Evolutionary conservation across 2,113 vertebrate genomes (phyloP).

Genomic region (Morone chrysops): DNA sequence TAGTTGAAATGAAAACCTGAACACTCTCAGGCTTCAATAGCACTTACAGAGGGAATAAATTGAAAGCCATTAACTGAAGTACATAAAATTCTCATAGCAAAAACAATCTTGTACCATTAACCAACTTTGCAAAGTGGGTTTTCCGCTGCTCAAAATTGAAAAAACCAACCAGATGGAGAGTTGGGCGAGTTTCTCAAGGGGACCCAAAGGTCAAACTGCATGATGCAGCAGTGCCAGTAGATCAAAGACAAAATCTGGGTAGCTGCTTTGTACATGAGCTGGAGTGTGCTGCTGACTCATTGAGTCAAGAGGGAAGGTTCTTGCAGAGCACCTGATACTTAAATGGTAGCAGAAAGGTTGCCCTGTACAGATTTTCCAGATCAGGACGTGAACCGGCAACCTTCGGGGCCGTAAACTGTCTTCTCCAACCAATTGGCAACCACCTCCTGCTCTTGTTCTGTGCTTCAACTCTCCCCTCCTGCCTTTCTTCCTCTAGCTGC

Average conservation of each 20-base stretch:
- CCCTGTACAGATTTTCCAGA: background rate
- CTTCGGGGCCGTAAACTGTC: background rate
- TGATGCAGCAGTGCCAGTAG: conserved; percentile 8
- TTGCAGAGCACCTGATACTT: background rate
- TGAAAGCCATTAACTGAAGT: conserved; percentile 64
- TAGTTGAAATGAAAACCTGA: conserved; percentile 42
- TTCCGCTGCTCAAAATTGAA: background rate
- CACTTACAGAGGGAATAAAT: conserved; percentile 59
- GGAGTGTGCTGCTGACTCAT: conserved; percentile 6
- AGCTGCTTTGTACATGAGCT: conserved; percentile 4
- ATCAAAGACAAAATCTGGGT: conserved; percentile 36
- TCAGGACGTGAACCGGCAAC: background rate
- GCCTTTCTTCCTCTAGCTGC: conserved; percentile 2
- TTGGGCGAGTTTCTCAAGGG: background rate
- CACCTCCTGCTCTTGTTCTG: background rate
- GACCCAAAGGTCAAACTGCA: conserved; percentile 40
- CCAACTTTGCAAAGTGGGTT: conserved; percentile 29
- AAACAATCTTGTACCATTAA: conserved; percentile 42
- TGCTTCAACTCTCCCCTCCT: background rate
- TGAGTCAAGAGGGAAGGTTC: conserved; percentile 6
- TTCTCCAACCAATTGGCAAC: background rate
- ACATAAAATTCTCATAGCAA: conserved; percentile 43
- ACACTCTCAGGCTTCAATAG: conserved; percentile 31
- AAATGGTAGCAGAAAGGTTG: background rate
- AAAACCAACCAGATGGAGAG: conserved; percentile 21